Percentiles rank a stretch among this genome's conserved stretches.
These are phyloP conservation scores for Falcaria lacertinaria DNA, from an alignment of 2,888 invertebrate genomes.

Conservation along the genomic window DNA sequence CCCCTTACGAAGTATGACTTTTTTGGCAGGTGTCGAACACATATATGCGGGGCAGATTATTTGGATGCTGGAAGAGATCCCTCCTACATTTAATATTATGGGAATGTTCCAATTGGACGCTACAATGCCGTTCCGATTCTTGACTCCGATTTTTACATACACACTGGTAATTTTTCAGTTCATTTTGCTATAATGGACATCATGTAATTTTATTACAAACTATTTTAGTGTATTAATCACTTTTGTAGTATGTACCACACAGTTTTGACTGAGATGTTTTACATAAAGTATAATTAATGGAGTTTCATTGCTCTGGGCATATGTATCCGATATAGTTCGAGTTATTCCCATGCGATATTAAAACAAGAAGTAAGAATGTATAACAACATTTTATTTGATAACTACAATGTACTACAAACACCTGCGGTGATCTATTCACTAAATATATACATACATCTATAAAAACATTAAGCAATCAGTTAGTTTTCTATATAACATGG, in stretches of 20 bases:
- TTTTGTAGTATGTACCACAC: too few species aligned
- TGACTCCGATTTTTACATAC: slow-evolving; percentile 8
- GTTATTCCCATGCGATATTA: background rate
- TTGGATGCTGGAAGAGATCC: slow-evolving; percentile 7
- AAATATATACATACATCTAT: background rate
- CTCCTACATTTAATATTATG: slow-evolving; percentile 7
- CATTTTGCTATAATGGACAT: background rate
- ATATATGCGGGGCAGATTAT: background rate
- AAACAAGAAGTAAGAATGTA: background rate
- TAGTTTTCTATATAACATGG: too few species aligned
- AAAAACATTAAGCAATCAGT: background rate
- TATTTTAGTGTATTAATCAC: too few species aligned
- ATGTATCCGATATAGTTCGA: too few species aligned
- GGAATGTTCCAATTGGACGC: slow-evolving; percentile 9
- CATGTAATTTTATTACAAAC: background rate
- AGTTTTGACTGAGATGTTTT: too few species aligned
- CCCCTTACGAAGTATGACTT: too few species aligned
- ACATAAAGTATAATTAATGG: too few species aligned
- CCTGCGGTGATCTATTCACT: background rate
- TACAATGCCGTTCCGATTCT: slow-evolving; percentile 8
- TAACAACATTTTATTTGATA: background rate
- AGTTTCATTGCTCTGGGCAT: too few species aligned
- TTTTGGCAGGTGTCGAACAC: background rate
- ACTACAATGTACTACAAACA: background rate
- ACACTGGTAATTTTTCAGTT: slow-evolving; percentile 12